Percentiles rank a stretch among this genome's conserved stretches.
These are phyloP conservation scores for Melanaphis sacchari DNA, from an alignment of 1,140 invertebrate genomes.

Conservation along the genomic window DNA sequence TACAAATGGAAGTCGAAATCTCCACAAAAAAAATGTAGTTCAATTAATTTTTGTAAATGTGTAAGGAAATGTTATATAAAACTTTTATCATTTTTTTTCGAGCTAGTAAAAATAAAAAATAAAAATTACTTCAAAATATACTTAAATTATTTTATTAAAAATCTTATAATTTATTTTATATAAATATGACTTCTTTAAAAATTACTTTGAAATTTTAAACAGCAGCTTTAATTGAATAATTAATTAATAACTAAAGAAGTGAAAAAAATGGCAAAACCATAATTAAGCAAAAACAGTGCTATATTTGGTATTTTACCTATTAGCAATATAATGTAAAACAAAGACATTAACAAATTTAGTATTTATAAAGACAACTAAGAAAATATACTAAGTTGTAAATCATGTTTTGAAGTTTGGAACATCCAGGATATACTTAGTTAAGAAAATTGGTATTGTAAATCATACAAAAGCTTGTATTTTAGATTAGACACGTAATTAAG, in stretches of 20 bases:
- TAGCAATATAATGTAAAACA: neutral
- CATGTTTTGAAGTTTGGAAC: neutral
- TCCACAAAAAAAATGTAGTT: neutral
- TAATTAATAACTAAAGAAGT: neutral
- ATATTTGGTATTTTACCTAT: neutral
- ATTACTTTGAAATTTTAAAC: neutral
- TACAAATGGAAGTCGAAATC: neutral
- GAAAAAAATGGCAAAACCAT: neutral
- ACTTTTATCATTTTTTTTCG: neutral
- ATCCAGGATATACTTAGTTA: neutral
- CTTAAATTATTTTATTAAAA: neutral
- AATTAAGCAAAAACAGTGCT: neutral
- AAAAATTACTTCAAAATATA: neutral
- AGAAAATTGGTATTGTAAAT: neutral
- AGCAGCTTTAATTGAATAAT: neutral
- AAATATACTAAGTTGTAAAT: neutral
- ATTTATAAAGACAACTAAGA: neutral
- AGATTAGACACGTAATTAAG: neutral
- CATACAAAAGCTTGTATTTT: neutral
- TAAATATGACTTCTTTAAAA: neutral
- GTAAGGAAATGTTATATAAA: neutral
- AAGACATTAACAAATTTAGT: neutral
- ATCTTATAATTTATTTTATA: neutral
- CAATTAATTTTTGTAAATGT: neutral
- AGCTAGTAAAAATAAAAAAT: neutral